phyloP scores from a whole-genome alignment of 1,140 invertebrate genomes.

The Acromyrmex echinatior region DNA sequence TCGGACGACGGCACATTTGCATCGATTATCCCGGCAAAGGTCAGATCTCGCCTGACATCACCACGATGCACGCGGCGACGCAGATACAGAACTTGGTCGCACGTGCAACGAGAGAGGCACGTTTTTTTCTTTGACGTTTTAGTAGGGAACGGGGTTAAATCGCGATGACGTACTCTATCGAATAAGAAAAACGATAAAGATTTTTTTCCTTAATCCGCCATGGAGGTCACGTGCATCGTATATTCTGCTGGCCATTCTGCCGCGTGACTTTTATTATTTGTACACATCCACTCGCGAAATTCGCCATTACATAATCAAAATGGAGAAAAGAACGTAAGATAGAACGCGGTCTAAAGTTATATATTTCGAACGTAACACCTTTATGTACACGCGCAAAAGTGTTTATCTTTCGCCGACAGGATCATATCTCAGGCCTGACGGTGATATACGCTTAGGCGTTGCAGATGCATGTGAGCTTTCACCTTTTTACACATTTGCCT shows the following conservation, averaged over 20 bases:
- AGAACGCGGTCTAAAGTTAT: not conserved
- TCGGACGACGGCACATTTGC: constrained; percentile 52
- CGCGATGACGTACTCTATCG: not conserved
- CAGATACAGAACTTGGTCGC: not conserved
- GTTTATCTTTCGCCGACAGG: constrained; percentile 18
- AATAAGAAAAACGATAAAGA: not conserved
- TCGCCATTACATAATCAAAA: constrained; percentile 12
- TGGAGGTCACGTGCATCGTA: not conserved
- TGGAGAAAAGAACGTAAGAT: not conserved
- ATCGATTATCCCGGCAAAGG: constrained; percentile 60
- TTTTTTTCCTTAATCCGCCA: not conserved
- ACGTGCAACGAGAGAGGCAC: too few relatives aligned
- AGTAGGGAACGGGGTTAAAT: not conserved
- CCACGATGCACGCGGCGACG: not conserved
- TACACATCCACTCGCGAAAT: not conserved
- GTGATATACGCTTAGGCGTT: constrained; percentile 19
- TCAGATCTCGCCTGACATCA: constrained; percentile 55
- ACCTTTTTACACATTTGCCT: constrained; percentile 28
- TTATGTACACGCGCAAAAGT: constrained; percentile 19
- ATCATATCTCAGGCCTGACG: not conserved
- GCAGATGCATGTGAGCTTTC: constrained; percentile 43
- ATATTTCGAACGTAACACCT: not conserved
- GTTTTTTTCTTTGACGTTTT: not conserved
- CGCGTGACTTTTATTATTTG: constrained; percentile 37
- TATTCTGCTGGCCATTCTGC: not conserved